Evolutionary conservation across 2,888 invertebrate species (phyloP).

Genomic region (Sipunculus nudus): DNA sequence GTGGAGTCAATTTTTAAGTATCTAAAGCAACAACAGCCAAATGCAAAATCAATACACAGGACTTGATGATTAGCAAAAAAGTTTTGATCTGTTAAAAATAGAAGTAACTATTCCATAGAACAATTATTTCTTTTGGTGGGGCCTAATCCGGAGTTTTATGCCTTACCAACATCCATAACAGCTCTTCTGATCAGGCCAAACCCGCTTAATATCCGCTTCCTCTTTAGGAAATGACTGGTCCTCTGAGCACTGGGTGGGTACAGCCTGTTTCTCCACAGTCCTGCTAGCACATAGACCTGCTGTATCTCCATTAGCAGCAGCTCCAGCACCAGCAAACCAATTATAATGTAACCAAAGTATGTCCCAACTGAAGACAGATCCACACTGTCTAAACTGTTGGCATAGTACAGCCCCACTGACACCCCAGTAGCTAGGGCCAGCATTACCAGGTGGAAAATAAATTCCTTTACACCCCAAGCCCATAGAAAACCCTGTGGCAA

Average conservation of each 20-base stretch:
- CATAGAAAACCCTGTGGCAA: conserved; percentile 49
- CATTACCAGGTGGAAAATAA: conserved; percentile 54
- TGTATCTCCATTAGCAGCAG: conserved; percentile 54
- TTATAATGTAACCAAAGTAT: conserved; percentile 51
- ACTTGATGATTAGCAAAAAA: no score
- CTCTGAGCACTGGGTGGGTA: conserved; percentile 47
- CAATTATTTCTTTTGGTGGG: no score
- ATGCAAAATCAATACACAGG: no score
- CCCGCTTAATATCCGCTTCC: conserved; percentile 44
- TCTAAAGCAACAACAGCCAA: no score
- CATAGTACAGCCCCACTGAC: neutral
- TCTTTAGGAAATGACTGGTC: conserved; percentile 34
- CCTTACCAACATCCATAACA: conserved; percentile 55
- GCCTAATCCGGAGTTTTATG: no score
- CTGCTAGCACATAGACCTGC: conserved; percentile 54
- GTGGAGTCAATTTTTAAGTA: no score
- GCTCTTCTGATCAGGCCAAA: conserved; percentile 49
- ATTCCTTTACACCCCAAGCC: conserved; percentile 51
- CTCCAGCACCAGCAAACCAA: conserved; percentile 54
- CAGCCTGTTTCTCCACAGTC: conserved; percentile 52
- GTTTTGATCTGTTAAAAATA: no score
- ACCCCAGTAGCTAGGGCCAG: conserved; percentile 39
- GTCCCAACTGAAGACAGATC: no score
- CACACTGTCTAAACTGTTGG: no score
- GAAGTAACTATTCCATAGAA: no score